A percentile compares a stretch with the other conserved stretches of the same genome.
phyloP scores from a whole-genome alignment of 2,888 invertebrate species.

The Vandiemenella viatica region DNA sequence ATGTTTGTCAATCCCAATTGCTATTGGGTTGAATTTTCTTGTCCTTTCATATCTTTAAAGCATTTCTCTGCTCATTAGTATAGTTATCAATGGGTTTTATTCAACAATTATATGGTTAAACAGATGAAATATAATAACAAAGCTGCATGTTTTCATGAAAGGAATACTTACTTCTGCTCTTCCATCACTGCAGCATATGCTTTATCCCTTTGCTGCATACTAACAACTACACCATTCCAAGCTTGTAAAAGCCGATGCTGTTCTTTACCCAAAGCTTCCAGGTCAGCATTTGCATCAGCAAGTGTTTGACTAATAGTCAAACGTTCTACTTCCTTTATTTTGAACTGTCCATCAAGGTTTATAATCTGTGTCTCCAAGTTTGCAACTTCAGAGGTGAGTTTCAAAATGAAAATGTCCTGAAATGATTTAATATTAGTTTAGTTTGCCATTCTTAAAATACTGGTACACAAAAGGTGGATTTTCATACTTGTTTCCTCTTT shows the following conservation, averaged over 20 bases:
- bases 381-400: slow-evolving; percentile 53
- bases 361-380: slow-evolving; percentile 49
- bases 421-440: slow-evolving; percentile 2
- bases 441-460: neutral
- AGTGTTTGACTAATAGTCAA: slow-evolving; percentile 41
- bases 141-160: too few relatives aligned
- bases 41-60: too few relatives aligned
- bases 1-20: too few relatives aligned
- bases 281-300: slow-evolving; percentile 53
- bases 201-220: slow-evolving; percentile 52
- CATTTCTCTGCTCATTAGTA: too few relatives aligned
- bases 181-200: slow-evolving; percentile 43
- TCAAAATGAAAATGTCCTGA: slow-evolving; percentile 48
- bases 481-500: slow-evolving; percentile 37
- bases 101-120: too few relatives aligned
- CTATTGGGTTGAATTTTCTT: too few relatives aligned
- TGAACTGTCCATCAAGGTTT: slow-evolving; percentile 45
- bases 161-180: slow-evolving; percentile 45
- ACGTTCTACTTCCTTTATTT: slow-evolving; percentile 47
- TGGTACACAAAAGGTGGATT: neutral
- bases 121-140: too few relatives aligned
- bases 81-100: too few relatives aligned
- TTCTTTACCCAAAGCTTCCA: slow-evolving; percentile 54
- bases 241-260: slow-evolving; percentile 51
- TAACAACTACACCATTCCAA: slow-evolving; percentile 59